These are phyloP conservation scores for Phortica variegata DNA, from an alignment of 1,140 invertebrate genomes.

Conservation along the genomic window DNA sequence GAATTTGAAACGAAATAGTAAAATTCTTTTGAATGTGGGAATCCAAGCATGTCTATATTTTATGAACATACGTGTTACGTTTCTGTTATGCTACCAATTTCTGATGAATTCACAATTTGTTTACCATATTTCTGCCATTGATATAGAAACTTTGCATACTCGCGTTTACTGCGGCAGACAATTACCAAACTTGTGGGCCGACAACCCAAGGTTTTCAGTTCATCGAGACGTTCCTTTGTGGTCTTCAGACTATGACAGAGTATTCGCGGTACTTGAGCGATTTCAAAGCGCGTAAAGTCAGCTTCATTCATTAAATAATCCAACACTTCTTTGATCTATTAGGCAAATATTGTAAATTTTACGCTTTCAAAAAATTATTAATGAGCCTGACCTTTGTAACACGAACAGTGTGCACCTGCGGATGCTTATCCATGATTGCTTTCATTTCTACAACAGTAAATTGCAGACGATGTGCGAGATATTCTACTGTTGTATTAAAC, in stretches of 20 bases:
- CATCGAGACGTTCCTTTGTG: constrained; percentile 56
- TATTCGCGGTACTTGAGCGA: constrained; percentile 59
- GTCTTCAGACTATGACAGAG: constrained; percentile 60
- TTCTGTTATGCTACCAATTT: not conserved
- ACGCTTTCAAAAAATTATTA: too few relatives aligned
- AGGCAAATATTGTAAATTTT: constrained; percentile 1
- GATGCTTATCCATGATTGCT: constrained; percentile 56
- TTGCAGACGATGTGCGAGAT: constrained; percentile 57
- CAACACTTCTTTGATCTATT: constrained; percentile 58
- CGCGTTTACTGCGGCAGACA: constrained; percentile 59
- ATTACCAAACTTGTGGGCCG: constrained; percentile 57
- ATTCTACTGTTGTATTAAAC: constrained; percentile 55
- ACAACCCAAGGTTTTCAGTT: constrained; percentile 55
- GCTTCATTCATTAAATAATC: constrained; percentile 59
- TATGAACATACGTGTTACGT: too few relatives aligned
- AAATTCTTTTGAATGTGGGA: too few relatives aligned
- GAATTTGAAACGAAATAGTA: too few relatives aligned
- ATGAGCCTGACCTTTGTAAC: constrained; percentile 56
- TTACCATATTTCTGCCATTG: constrained; percentile 24
- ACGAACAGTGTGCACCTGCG: constrained; percentile 57
- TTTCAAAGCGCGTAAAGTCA: constrained; percentile 57
- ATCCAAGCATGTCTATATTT: not conserved
- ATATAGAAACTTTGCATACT: constrained; percentile 56
- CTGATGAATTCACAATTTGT: not conserved
- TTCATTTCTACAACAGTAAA: constrained; percentile 52